Evolutionary conservation across 1,140 invertebrate genomes (phyloP), one percentile per base, ranked within the genome.

Genomic region (Carcinoscorpius rotundicauda): DNA sequence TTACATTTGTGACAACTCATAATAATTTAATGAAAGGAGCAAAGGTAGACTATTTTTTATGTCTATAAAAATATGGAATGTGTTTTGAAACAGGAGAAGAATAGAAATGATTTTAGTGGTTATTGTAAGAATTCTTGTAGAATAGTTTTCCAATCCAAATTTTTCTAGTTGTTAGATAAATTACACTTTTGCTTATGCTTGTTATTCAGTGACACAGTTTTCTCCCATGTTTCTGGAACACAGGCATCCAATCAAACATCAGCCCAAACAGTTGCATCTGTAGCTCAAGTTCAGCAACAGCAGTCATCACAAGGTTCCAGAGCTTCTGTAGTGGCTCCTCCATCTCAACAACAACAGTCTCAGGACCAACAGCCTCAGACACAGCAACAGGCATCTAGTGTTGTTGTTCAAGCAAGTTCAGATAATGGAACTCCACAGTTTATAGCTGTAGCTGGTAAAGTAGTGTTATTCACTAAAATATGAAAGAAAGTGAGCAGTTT

Each of bases 361-460:
- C 29, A 29, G 29, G 29, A 59, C 29, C 52, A 62, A 52, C n/a
- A 10, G n/a, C 59, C 60, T 48, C 66, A 67, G 53, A 62, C 63
- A 11, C 58, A 63, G 58, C 51, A 52, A 52, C 58, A 60, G 51
- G 29, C 29, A 29, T 29, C 29, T 29, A 63, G 64, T 6, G 56
- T 63, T 59, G 63, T 62, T 10, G 66, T 67, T 52, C 63, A 64
- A 53, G 58, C 65, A 8, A 51, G 61, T 60, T 62, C 63, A 52
- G 8, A 62, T 4, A n/a, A 62, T 52, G 55, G 53, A 9, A 57
- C 63, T 9, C 58, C 63, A 3, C 66, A 68, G 48, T 68, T 68
- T 62, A 68, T 68, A 51, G 56, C 66, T 53, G 66, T 68, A 11
- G 60, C 66, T 60, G 66, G 66, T 68, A 52, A 8, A 53, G 48